These are phyloP conservation scores for Brevimyrus niger DNA, from an alignment of 2,113 vertebrate species.

Conservation along the genomic window DNA sequence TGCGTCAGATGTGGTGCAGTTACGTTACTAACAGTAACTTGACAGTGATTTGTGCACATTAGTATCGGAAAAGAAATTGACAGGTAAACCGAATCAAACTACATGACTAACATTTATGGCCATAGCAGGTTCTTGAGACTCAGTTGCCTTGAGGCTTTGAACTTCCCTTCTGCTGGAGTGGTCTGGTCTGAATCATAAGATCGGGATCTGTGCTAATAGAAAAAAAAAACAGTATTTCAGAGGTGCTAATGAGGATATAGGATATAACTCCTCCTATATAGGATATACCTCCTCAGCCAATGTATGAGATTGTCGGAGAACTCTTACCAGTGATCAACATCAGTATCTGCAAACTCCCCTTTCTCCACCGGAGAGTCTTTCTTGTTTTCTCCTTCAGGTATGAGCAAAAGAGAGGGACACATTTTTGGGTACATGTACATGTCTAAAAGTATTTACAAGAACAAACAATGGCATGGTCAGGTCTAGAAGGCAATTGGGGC, in stretches of 20 bases:
- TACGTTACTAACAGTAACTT: not conserved
- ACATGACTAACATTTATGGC: not conserved
- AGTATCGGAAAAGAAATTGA: not conserved
- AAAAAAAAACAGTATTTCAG: not conserved
- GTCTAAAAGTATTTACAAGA: not conserved
- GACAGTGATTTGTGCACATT: not conserved
- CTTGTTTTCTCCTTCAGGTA: constrained; percentile 79
- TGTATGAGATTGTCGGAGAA: not conserved
- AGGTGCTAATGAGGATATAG: no score
- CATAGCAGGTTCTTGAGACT: not conserved
- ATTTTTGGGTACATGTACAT: not conserved
- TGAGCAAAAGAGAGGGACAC: not conserved
- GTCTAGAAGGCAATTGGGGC: not conserved
- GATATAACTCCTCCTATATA: not conserved
- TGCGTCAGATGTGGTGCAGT: not conserved
- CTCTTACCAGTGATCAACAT: constrained; percentile 83
- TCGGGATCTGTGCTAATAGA: not conserved
- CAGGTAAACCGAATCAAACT: not conserved
- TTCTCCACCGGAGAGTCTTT: constrained; percentile 73
- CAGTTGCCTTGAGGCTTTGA: not conserved
- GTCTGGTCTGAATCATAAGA: constrained; percentile 11
- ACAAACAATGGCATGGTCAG: not conserved
- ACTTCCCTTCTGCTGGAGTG: constrained; percentile 14
- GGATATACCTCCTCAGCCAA: not conserved
- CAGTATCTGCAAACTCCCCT: constrained; percentile 90